These are phyloP conservation scores for Chelonus insularis DNA, from an alignment of 1,140 invertebrate genomes.

Conservation along the genomic window DNA sequence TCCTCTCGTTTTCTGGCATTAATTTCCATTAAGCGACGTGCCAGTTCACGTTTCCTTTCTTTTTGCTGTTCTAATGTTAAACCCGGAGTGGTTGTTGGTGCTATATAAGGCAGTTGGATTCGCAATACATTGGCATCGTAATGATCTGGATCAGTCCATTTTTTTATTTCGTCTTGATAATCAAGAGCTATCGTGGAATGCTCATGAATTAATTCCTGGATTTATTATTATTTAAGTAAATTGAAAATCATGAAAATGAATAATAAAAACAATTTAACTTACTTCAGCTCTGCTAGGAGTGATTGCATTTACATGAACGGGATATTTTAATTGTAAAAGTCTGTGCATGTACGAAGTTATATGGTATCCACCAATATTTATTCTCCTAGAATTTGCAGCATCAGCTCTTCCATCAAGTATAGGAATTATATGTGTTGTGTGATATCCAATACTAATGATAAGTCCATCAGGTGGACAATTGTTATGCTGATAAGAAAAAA, in stretches of 20 bases:
- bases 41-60: conserved; percentile 82
- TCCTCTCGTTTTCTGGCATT: conserved; percentile 85
- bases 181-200: conserved; percentile 78
- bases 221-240: background rate
- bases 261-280: conserved; percentile 32
- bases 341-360: conserved; percentile 85
- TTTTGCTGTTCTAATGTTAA: conserved; percentile 79
- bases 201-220: conserved; percentile 77
- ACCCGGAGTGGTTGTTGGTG: conserved; percentile 60
- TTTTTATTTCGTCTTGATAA: conserved; percentile 77
- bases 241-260: background rate
- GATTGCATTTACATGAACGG: conserved; percentile 84
- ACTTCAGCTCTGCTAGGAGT: conserved; percentile 84
- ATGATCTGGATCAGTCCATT: conserved; percentile 80
- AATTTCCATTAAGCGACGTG: conserved; percentile 78
- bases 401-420: conserved; percentile 74
- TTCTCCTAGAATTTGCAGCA: conserved; percentile 71
- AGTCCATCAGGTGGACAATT: conserved; percentile 68
- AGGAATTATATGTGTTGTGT: conserved; percentile 86
- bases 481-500: conserved; percentile 80
- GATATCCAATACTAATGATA: conserved; percentile 84
- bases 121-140: conserved; percentile 83
- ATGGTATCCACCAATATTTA: conserved; percentile 87
- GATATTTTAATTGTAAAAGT: conserved; percentile 92
- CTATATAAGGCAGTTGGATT: conserved; percentile 81